These are phyloP conservation scores for Enteromius trimaculatus DNA, from an alignment of 2,797 vertebrate genomes.

Conservation along the genomic window DNA sequence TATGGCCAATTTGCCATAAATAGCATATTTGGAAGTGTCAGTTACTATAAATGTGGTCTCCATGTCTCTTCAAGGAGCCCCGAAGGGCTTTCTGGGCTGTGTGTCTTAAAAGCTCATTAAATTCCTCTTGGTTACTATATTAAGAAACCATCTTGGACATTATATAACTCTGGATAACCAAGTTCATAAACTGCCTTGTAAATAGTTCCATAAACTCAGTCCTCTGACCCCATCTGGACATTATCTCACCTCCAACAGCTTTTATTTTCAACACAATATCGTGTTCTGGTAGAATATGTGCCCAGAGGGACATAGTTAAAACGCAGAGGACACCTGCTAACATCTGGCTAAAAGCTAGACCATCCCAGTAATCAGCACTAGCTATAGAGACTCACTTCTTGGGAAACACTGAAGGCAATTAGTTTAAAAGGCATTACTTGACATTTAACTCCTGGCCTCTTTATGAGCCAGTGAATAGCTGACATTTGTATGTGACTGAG, in stretches of 20 bases:
- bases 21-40: background rate
- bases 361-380: constrained; percentile 67
- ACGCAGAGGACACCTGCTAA: background rate
- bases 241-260: background rate
- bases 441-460: constrained; percentile 75
- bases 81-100: background rate
- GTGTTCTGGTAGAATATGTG: background rate
- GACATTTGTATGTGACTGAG: constrained; percentile 75
- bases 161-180: constrained; percentile 19
- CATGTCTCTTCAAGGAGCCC: background rate
- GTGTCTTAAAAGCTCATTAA: constrained; percentile 27
- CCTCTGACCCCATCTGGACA: constrained; percentile 1
- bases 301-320: background rate
- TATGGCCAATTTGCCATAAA: background rate
- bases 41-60: background rate
- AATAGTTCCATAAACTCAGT: constrained; percentile 31
- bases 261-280: constrained; percentile 8
- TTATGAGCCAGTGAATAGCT: constrained; percentile 71
- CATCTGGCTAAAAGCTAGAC: constrained; percentile 38
- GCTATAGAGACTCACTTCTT: constrained; percentile 59
- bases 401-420: constrained; percentile 75
- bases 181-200: constrained; percentile 22
- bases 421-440: constrained; percentile 78
- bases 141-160: constrained; percentile 4
- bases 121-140: constrained; percentile 15